Percentiles rank a stretch among this genome's conserved stretches.
phyloP scores from a whole-genome alignment of 2,888 invertebrate species.

The Conistra vaccinii region DNA sequence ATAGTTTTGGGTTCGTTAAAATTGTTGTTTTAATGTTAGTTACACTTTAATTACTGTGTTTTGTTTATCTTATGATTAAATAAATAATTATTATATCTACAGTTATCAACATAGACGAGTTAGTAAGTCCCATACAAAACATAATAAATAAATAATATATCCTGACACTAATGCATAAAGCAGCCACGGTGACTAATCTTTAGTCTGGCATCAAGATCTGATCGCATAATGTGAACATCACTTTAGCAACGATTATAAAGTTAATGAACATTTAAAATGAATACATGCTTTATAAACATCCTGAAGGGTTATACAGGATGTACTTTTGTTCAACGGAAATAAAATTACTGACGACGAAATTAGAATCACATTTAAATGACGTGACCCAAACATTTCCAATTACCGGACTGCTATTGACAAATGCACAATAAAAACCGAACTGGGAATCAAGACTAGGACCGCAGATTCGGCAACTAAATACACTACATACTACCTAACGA shows the following conservation, averaged over 20 bases:
- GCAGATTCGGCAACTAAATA: not conserved
- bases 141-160: conserved; percentile 1
- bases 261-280: conserved; percentile 14
- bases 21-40: conserved; percentile 11
- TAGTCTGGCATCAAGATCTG: conserved; percentile 46
- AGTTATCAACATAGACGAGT: not conserved
- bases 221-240: conserved; percentile 32
- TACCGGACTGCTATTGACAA: not conserved
- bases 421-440: too few species aligned
- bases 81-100: not conserved
- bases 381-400: not conserved
- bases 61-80: not conserved
- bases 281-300: not conserved
- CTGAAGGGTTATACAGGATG: not conserved
- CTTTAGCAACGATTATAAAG: conserved; percentile 34
- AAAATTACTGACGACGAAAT: not conserved
- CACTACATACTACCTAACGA: conserved; percentile 9
- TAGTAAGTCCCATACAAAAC: not conserved
- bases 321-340: not conserved
- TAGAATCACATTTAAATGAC: not conserved
- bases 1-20: conserved; percentile 19
- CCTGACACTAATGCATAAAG: conserved; percentile 34
- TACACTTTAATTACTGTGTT: conserved; percentile 13
- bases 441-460: not conserved
- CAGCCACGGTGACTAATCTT: conserved; percentile 47